Base-by-base conservation (phyloP, 2,888 invertebrate species). In the Melipona beecheii region DNA sequence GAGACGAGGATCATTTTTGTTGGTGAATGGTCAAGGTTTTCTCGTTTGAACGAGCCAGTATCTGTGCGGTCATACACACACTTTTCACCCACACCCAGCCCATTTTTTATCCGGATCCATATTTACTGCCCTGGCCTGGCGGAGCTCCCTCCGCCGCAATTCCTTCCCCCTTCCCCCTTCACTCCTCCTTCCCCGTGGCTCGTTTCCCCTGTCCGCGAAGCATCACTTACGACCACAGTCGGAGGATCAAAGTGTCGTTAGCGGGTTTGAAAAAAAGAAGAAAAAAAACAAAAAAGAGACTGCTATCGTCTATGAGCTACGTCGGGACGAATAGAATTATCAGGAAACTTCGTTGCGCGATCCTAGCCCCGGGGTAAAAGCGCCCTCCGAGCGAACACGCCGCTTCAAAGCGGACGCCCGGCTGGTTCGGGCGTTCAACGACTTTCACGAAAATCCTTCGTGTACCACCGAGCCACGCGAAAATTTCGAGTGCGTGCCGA, bases 81-180 rank as follows among this genome's bases (percentile, higher is more conserved):
- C 76, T 83, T 75, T 74, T 81, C 79, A 64, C 74, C 79, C 79
- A 79, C 78, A 76, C 77, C 79, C 86, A 88, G 86, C 86, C 86
- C 86, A 89, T 89, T 91, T 91, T 90, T 90, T 87, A 85, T 84
- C 83, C 72, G 78, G 71, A 90, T 89, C 85, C 88, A 90, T 90
- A 90, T 91, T 90, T 90, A 86, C 86, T 85, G 69, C 56, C 64
- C 71, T 13, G 24, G 43, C 3, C 24, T 58, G 13, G 62, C 9
- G 52, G 43, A 27, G 21, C 9, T 6, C 50, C 66, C n/a, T 19
- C 31, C 21, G 69, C 27, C 75, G 66, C 69, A 43, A 43, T 4
- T 4, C 31, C 4, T 31, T 31, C 31, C 31, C 4, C 31, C 31
- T 64, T 69, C 60, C 73, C 60, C 70, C 31, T 4, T 4, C 4